Conservation (phyloP, 2,113 vertebrate species). For the Callaeas wilsoni region DNA sequence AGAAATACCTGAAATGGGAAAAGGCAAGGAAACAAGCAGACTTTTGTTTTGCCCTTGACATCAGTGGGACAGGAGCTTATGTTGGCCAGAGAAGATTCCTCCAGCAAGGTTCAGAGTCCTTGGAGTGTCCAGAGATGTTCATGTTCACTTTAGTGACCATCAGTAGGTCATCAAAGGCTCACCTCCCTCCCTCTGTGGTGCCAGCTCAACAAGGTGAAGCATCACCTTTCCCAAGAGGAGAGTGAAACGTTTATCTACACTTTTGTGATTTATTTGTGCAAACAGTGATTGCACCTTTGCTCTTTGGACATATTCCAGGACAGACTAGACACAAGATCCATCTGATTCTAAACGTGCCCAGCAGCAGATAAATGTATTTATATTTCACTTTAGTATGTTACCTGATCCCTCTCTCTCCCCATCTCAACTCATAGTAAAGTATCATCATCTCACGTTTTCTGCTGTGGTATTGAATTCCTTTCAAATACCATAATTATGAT, state of each 20-base stretch:
- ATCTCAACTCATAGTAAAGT: not conserved
- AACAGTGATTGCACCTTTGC: not conserved
- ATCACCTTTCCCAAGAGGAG: not conserved
- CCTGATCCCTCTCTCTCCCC: not conserved
- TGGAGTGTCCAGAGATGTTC: not conserved
- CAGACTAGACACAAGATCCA: not conserved
- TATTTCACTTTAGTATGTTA: too few relatives aligned
- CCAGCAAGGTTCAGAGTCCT: not conserved
- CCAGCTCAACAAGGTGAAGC: not conserved
- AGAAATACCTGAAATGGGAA: not conserved
- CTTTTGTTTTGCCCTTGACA: not conserved
- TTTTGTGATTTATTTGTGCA: not conserved
- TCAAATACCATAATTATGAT: not conserved
- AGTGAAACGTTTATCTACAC: not conserved
- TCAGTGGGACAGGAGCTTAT: not conserved
- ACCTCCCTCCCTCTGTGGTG: not conserved
- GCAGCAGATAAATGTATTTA: fast-evolving
- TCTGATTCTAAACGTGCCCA: not conserved
- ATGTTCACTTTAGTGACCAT: not conserved
- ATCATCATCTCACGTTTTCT: not conserved
- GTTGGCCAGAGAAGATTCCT: not conserved
- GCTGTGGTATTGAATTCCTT: not conserved
- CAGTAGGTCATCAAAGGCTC: not conserved
- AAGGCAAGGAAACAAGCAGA: not conserved
- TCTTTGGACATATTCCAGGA: not conserved